Conservation (phyloP, 2,797 vertebrate species). For the Ctenochaetus hawaiiensis region DNA sequence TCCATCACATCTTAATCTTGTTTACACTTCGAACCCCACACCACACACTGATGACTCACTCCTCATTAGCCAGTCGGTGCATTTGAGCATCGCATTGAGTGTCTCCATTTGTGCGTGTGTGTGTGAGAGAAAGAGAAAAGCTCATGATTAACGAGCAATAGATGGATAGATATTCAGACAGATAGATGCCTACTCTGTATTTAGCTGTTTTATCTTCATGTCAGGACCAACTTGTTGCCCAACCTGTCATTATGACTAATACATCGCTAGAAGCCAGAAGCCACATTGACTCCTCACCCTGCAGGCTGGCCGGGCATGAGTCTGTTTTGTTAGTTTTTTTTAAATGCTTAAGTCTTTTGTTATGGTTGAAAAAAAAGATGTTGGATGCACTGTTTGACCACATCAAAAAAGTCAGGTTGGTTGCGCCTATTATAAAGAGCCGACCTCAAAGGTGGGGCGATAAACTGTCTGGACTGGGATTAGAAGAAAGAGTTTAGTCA, state of each 20-base stretch:
- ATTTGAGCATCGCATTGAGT: conserved; percentile 42
- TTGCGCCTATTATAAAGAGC: conserved; percentile 19
- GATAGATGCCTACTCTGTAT: conserved; percentile 8
- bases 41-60: conserved; percentile 71
- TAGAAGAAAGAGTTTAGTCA: conserved; percentile 27
- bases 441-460: conserved; percentile 34
- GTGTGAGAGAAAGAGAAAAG: not conserved
- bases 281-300: conserved; percentile 31
- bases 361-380: conserved; percentile 32
- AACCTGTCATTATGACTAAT: conserved; percentile 67
- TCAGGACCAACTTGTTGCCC: conserved; percentile 24
- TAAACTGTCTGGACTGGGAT: conserved; percentile 17
- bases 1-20: conserved; percentile 71
- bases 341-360: conserved; percentile 22
- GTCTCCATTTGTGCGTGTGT: conserved; percentile 32
- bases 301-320: not conserved
- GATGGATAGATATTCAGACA: not conserved
- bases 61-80: conserved; percentile 60
- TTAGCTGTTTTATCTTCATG: conserved; percentile 27
- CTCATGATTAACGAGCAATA: not conserved
- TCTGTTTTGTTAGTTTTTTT: conserved; percentile 29
- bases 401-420: conserved; percentile 17
- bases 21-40: conserved; percentile 70
- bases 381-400: conserved; percentile 22
- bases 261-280: conserved; percentile 27